Percentiles rank a stretch among this genome's conserved stretches.
Conservation (phyloP, 1,140 invertebrate genomes). For the Drosophila seguyi region DNA sequence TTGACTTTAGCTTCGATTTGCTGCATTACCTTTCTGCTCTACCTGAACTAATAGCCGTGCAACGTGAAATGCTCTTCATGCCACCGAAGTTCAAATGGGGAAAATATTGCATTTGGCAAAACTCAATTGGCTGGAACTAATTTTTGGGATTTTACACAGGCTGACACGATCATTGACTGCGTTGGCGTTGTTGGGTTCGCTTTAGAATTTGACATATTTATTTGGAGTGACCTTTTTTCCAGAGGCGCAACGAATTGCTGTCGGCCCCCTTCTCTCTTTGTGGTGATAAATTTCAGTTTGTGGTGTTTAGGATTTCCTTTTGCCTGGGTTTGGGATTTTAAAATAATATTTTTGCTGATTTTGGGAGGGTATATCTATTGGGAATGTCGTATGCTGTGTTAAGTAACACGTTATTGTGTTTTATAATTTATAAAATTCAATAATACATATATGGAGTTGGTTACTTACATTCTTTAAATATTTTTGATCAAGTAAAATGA, state of each 20-base stretch:
- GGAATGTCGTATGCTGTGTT: no score
- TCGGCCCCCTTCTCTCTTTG: not conserved
- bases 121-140: slow-evolving; percentile 75
- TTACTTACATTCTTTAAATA: no score
- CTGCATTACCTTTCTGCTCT: not conserved
- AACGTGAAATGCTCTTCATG: slow-evolving; percentile 10
- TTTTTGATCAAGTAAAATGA: no score
- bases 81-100: slow-evolving; percentile 15
- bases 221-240: slow-evolving; percentile 67
- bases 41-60: slow-evolving; percentile 48
- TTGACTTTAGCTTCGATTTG: not conserved
- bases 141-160: slow-evolving; percentile 35
- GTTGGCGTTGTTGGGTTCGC: slow-evolving; percentile 52
- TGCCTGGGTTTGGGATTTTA: not conserved
- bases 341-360: not conserved
- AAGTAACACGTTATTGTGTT: no score
- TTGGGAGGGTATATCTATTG: not conserved
- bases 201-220: slow-evolving; percentile 77
- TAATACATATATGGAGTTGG: no score
- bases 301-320: slow-evolving; percentile 50
- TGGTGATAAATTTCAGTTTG: slow-evolving; percentile 50
- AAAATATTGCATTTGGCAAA: slow-evolving; percentile 46
- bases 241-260: slow-evolving; percentile 67
- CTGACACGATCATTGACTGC: slow-evolving; percentile 27
- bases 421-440: no score